A percentile compares a stretch with the other conserved stretches of the same genome.
Evolutionary conservation across 2,797 vertebrate genomes (phyloP).

Genomic region (Tolypeutes matacus): DNA sequence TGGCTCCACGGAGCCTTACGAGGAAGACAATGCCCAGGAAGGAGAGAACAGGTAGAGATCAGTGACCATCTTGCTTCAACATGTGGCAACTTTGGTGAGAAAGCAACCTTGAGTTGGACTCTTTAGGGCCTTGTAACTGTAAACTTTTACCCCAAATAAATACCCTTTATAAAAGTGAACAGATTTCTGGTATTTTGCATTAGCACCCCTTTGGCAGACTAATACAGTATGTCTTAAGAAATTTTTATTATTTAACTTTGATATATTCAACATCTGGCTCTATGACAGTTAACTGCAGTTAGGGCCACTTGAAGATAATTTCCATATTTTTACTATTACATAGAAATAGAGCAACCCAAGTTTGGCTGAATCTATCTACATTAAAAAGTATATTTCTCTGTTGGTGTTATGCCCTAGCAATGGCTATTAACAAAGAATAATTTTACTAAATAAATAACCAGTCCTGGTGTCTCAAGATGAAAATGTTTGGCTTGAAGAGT

Average conservation of each 20-base stretch:
- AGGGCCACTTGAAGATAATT: neutral
- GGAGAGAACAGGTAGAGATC: no score
- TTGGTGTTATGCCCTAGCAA: neutral
- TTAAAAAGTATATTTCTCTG: constrained; percentile 18
- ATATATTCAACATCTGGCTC: neutral
- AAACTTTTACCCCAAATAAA: no score
- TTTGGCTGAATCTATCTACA: constrained; percentile 34
- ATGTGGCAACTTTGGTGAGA: no score
- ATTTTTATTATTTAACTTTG: constrained; percentile 41
- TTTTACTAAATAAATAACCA: constrained; percentile 15
- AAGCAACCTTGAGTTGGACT: no score
- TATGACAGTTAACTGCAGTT: neutral
- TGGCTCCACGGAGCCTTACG: no score
- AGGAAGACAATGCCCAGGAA: no score
- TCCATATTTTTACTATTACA: constrained; percentile 19
- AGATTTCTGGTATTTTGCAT: no score
- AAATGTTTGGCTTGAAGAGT: neutral
- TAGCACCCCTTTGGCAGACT: no score
- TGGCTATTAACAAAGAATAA: constrained; percentile 1
- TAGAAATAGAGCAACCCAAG: neutral
- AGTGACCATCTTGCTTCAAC: no score
- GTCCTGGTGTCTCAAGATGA: neutral
- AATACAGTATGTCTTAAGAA: neutral
- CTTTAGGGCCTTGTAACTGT: no score
- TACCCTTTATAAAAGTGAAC: no score